These are phyloP conservation scores for Malurus leucopterus DNA, from an alignment of 2,797 vertebrate genomes.

Conservation along the genomic window DNA sequence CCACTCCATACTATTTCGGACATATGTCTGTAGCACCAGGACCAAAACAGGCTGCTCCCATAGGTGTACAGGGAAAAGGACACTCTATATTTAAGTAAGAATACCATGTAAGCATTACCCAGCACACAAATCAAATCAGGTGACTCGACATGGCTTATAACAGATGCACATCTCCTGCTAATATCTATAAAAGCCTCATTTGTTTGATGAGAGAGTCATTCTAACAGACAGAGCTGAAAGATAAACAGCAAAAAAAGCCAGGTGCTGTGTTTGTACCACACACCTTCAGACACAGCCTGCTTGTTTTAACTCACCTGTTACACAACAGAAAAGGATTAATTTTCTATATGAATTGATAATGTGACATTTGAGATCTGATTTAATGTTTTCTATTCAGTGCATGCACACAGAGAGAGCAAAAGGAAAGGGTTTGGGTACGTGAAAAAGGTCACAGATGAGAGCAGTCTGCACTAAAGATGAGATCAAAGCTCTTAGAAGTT, in stretches of 20 bases:
- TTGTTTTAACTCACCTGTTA: not conserved
- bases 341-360: not conserved
- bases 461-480: not conserved
- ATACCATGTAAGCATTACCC: not conserved
- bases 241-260: not conserved
- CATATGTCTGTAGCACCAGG: not conserved
- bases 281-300: not conserved
- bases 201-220: not conserved
- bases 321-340: not conserved
- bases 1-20: not conserved
- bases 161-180: not conserved
- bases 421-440: not conserved
- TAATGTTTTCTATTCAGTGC: not conserved
- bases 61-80: not conserved
- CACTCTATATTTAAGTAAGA: not conserved
- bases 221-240: not conserved
- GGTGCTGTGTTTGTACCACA: rapidly evolving
- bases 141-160: not conserved
- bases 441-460: not conserved
- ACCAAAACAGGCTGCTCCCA: not conserved
- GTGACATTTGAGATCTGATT: not conserved
- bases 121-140: not conserved
- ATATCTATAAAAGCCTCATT: not conserved
- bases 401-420: not conserved
- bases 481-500: not conserved